Percentiles rank a stretch among this genome's conserved stretches.
Evolutionary conservation across 2,797 vertebrate species (phyloP).

Genomic region (Parambassis ranga): DNA sequence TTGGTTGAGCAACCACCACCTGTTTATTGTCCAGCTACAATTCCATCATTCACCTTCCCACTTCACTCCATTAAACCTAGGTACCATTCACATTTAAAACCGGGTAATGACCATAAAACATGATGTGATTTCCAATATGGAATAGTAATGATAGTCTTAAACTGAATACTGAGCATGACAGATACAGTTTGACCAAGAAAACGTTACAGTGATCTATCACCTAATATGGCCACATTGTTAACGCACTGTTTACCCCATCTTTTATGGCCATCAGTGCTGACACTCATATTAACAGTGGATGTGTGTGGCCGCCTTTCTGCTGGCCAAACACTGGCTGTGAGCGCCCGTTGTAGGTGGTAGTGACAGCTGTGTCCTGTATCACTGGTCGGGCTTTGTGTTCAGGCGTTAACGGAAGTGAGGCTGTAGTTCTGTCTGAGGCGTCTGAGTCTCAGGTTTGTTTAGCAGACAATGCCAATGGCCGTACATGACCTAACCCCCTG

Average conservation of each 20-base stretch:
- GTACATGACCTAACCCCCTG: slow-evolving; percentile 41
- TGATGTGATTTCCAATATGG: no score
- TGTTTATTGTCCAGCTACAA: not conserved
- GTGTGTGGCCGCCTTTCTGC: not conserved
- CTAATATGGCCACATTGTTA: not conserved
- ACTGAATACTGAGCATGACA: not conserved
- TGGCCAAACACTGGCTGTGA: not conserved
- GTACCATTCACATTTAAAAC: no score
- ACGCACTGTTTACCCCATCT: not conserved
- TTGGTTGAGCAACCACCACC: no score
- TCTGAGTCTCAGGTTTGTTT: slow-evolving; percentile 45
- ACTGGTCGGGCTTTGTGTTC: slow-evolving; percentile 28
- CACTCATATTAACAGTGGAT: not conserved
- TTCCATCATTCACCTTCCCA: no score
- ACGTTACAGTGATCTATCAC: not conserved
- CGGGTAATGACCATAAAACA: no score
- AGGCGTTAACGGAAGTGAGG: slow-evolving; percentile 29
- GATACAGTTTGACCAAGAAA: not conserved
- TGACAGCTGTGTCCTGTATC: slow-evolving; percentile 45
- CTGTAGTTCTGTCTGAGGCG: slow-evolving; percentile 27
- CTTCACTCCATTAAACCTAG: no score
- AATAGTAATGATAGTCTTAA: no score
- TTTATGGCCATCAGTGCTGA: not conserved
- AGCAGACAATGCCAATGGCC: slow-evolving; percentile 44
- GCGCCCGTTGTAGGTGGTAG: slow-evolving; percentile 6